Conservation (phyloP, 2,113 vertebrate genomes). For the Hippocampus comes region DNA sequence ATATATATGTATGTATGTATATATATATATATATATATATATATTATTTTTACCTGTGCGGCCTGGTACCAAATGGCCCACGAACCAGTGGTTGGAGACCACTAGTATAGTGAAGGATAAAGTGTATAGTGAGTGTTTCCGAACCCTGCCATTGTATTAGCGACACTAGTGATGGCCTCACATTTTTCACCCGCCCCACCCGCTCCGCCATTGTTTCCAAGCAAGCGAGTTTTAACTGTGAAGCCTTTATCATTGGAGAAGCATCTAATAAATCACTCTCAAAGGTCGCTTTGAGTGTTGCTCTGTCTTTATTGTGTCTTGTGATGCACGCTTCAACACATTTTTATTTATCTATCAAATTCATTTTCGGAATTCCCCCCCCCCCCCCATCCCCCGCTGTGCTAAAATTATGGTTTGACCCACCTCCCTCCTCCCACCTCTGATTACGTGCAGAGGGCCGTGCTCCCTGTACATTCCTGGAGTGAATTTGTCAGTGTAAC, state of each 20-base stretch:
- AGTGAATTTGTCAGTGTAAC: too few species aligned
- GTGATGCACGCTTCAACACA: neutral
- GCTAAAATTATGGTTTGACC: too few species aligned
- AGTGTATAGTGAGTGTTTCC: neutral
- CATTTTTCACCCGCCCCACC: neutral
- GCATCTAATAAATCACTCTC: constrained; percentile 49
- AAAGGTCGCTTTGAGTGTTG: constrained; percentile 39
- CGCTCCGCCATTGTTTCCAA: constrained; percentile 32
- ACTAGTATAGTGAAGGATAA: neutral
- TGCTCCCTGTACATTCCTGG: too few species aligned
- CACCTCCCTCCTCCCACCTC: too few species aligned
- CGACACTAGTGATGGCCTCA: constrained; percentile 39
- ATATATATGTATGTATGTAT: too few species aligned
- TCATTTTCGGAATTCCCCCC: too few species aligned
- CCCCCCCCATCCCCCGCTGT: too few species aligned
- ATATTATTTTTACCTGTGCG: too few species aligned
- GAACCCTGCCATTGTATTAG: neutral
- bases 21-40: too few species aligned
- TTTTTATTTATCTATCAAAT: neutral
- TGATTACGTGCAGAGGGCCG: too few species aligned
- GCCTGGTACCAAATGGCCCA: too few species aligned
- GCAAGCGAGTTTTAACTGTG: constrained; percentile 56
- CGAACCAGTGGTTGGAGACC: too few species aligned
- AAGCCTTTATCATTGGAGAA: constrained; percentile 51
- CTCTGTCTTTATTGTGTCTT: constrained; percentile 25